Conservation (phyloP, 2,113 vertebrate species). For the Megaptera novaeangliae region DNA sequence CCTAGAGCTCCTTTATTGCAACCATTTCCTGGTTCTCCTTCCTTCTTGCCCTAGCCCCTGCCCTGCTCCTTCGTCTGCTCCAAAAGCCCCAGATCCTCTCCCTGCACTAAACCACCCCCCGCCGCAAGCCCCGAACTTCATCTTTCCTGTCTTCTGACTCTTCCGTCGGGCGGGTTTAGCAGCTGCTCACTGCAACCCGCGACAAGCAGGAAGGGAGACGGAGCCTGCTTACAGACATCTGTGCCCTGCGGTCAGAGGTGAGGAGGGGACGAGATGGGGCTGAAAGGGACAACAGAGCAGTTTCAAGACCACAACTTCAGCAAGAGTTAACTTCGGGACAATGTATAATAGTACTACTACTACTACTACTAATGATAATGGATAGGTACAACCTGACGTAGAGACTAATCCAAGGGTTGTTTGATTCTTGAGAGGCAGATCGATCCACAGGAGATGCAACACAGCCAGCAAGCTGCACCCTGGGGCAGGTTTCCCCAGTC, state of each 20-base stretch:
- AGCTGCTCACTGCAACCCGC: neutral
- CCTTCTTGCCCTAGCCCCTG: neutral
- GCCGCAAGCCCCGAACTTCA: neutral
- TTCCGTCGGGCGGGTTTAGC: neutral
- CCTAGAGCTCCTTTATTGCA: neutral
- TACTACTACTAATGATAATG: neutral
- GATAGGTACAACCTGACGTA: neutral
- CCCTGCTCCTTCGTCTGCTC: neutral
- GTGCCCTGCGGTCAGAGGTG: neutral
- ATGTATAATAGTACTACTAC: neutral
- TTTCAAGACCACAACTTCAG: neutral
- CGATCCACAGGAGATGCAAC: rapidly evolving
- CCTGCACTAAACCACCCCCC: neutral
- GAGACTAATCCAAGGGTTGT: neutral
- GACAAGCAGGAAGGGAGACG: neutral
- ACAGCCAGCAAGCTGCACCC: neutral
- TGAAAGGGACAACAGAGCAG: neutral
- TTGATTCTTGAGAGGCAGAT: neutral
- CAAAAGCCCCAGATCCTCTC: neutral
- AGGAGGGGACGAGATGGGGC: rapidly evolving
- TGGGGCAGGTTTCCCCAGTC: neutral
- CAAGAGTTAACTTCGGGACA: neutral
- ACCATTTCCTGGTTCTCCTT: neutral
- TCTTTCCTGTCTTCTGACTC: neutral
- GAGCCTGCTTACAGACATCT: neutral